Percentiles rank a stretch among this genome's conserved stretches.
Evolutionary conservation across 2,888 invertebrate genomes (phyloP).

Genomic region (Pilophorus perplexus): DNA sequence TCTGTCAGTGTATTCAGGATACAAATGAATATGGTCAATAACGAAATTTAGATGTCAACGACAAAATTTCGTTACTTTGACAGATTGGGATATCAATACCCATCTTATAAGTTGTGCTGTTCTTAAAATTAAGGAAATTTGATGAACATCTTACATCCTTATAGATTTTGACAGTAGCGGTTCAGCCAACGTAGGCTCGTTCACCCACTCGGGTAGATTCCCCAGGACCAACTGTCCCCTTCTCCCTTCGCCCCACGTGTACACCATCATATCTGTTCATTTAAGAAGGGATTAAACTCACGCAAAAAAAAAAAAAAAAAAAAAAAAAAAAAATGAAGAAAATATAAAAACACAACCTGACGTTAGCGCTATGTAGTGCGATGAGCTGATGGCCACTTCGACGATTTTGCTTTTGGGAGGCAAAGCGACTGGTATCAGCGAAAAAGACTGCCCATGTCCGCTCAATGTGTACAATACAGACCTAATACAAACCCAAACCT

Average conservation of each 20-base stretch:
- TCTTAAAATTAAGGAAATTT: not conserved
- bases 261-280: constrained; percentile 60
- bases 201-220: constrained; percentile 55
- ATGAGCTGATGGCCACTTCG: constrained; percentile 58
- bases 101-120: no score
- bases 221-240: constrained; percentile 66
- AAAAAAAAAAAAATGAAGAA: no score
- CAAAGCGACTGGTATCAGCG: constrained; percentile 58
- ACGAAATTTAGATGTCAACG: no score
- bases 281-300: no score
- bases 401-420: constrained; percentile 58
- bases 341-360: no score
- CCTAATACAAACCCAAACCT: constrained; percentile 49
- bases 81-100: no score
- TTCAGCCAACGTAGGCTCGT: constrained; percentile 61
- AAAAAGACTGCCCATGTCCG: constrained; percentile 56
- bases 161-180: constrained; percentile 62
- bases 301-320: no score
- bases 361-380: constrained; percentile 61
- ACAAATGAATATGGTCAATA: no score
- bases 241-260: constrained; percentile 67
- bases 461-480: constrained; percentile 61
- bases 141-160: constrained; percentile 52
- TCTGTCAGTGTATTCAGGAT: no score
- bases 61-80: no score